phyloP scores from a whole-genome alignment of 2,888 invertebrate species.

The Panopea generosa region DNA sequence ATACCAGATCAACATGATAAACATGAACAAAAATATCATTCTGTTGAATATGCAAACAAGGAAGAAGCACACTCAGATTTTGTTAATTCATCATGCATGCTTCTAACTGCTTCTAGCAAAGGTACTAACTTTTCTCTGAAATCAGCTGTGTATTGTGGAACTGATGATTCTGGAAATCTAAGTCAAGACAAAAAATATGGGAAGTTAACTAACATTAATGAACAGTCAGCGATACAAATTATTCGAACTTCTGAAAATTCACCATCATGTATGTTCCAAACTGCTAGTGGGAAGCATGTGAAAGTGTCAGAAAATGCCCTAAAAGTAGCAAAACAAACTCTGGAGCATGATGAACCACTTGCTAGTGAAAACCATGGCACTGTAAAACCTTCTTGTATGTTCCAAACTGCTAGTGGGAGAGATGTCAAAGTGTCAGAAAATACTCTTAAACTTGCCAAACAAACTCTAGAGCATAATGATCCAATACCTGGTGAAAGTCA shows the following conservation, averaged over 20 bases:
- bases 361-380: no score
- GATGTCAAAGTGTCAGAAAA: no score
- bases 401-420: no score
- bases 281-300: conserved; percentile 13
- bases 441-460: no score
- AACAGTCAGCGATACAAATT: neutral
- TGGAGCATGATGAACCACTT: neutral
- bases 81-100: conserved; percentile 5
- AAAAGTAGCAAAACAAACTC: neutral
- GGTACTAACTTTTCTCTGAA: conserved; percentile 22
- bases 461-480: no score
- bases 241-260: no score
- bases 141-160: conserved; percentile 18
- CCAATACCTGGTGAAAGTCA: no score
- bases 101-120: conserved; percentile 51
- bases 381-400: no score
- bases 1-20: neutral
- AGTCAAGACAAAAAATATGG: conserved; percentile 22
- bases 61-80: neutral
- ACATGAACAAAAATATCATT: no score
- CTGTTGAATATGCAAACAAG: neutral
- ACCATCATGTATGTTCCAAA: conserved; percentile 7
- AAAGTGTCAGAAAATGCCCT: conserved; percentile 15
- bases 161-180: conserved; percentile 1
- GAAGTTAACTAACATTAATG: conserved; percentile 28